Evolutionary conservation across 2,888 invertebrate species (phyloP), one percentile per base, ranked within the genome.

Genomic region (Napeogenes inachia): DNA sequence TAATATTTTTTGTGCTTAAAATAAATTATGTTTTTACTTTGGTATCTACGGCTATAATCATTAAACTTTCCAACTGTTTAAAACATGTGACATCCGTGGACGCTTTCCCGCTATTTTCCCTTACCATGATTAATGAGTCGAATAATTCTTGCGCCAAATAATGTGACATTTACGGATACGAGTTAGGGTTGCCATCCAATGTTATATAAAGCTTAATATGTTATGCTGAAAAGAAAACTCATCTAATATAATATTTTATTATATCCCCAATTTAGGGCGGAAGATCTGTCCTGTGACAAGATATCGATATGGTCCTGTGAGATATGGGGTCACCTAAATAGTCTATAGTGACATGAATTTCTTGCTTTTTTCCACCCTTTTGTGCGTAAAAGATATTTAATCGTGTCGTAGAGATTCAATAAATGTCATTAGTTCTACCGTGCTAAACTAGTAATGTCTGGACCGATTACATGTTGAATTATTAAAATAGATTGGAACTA

Each of bases 121-220:
- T 60, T 60, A 55, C 35, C 53, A 47, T 53, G 60, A 56, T 54
- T 60, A 60, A 56, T 60, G 50, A 42, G 6, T 30, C 50, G 12
- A 56, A 13, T 56, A 53, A 56, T 56, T 56, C 46, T n/a, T 35
- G 35, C 13, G 10, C 21, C 50, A 50, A 50, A 50, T 50, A 50
- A 50, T 50, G 50, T 50, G 50, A 50, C 50, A 50, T 50, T n/a
- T 30, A 50, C 50, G 6, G 50, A 13, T 50, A 50, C 21, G 50
- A 50, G 50, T 50, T 50, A 50, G 50, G 50, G 21, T 50, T 21
- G 13, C 13, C 50, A 4, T 12, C 46, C 46, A 47, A 6, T 47
- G 5, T 3, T 13, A 50, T 50, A 50, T 21, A 21, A 21, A 50
- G 6, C 5, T 8, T 50, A 50, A 13, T 50, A 30, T 50, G 10